These are phyloP conservation scores for Nycticorax nycticorax DNA, from an alignment of 2,113 vertebrate genomes.

Conservation along the genomic window DNA sequence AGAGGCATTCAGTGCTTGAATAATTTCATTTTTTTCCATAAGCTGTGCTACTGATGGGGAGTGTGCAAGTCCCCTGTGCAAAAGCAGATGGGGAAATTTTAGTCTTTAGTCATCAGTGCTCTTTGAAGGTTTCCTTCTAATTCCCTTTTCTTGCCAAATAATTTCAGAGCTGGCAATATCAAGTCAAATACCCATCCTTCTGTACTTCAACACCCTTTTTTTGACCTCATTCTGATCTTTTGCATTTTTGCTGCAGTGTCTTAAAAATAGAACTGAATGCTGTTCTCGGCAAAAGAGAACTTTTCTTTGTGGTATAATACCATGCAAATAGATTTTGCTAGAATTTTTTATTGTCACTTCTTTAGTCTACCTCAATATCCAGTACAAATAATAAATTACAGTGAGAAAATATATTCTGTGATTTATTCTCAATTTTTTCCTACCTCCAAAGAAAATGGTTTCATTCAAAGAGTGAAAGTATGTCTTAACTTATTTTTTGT, in stretches of 20 bases:
- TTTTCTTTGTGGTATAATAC: neutral
- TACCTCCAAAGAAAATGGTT: neutral
- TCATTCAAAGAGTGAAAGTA: neutral
- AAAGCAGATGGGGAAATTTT: constrained; percentile 18
- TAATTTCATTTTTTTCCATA: neutral
- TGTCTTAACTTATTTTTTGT: neutral
- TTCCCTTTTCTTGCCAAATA: constrained; percentile 60
- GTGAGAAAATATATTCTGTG: neutral
- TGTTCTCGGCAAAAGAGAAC: neutral
- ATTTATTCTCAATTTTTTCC: neutral
- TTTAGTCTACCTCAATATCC: neutral
- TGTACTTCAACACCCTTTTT: neutral
- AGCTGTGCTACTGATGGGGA: neutral
- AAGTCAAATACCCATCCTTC: neutral
- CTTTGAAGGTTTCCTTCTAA: constrained; percentile 63
- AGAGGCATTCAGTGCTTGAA: neutral
- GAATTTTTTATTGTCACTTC: neutral
- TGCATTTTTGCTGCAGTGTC: neutral
- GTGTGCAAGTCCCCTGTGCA: constrained; percentile 11
- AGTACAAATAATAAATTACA: neutral
- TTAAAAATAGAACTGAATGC: neutral
- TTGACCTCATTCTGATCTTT: neutral
- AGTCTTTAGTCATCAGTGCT: constrained; percentile 36
- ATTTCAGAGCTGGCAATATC: constrained; percentile 28
- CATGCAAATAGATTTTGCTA: neutral